Evolutionary conservation across 2,797 vertebrate species (phyloP).

Genomic region (Botia kubotai): DNA sequence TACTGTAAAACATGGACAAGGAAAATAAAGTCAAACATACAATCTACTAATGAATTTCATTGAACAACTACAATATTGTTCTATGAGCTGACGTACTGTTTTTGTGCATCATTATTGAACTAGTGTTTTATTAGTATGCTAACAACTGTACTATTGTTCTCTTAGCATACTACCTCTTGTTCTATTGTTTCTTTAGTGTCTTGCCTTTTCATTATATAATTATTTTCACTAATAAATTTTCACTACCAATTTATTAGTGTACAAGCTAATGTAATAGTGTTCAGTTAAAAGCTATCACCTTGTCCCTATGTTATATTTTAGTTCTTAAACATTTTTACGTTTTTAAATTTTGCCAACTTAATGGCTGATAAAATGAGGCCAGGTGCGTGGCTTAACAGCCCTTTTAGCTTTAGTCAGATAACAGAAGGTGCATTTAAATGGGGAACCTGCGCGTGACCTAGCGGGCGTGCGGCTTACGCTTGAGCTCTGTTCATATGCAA

Average conservation of each 20-base stretch:
- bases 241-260: neutral
- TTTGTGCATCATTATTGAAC: neutral
- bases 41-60: neutral
- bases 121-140: neutral
- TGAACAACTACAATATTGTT: neutral
- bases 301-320: neutral
- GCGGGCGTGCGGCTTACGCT: constrained; percentile 64
- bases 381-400: constrained; percentile 15
- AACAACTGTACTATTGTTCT: neutral
- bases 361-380: neutral
- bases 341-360: constrained; percentile 4
- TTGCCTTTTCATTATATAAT: neutral
- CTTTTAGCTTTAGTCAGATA: constrained; percentile 24
- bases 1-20: too few species aligned
- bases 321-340: neutral
- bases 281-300: neutral
- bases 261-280: neutral
- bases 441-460: constrained; percentile 54
- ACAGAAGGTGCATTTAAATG: constrained; percentile 15
- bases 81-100: neutral
- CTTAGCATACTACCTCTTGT: neutral
- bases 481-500: constrained; percentile 80
- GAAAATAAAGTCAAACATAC: neutral
- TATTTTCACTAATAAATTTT: neutral
- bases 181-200: neutral